phyloP scores from a whole-genome alignment of 2,888 invertebrate genomes.

The Drosophila peninsularis region DNA sequence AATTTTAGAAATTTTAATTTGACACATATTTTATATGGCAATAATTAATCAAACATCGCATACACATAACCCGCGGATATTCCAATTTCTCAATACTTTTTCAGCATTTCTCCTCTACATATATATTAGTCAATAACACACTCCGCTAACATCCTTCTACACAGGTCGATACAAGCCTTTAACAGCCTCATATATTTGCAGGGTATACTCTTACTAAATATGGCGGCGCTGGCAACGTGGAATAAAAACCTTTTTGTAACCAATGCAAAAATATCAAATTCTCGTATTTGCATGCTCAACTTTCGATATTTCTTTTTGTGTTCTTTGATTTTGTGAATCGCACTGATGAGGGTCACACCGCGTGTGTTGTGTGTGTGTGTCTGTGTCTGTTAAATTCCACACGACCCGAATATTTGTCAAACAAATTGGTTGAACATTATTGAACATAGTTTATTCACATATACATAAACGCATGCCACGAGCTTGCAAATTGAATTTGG shows the following conservation, averaged over 20 bases:
- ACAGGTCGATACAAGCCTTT: too few relatives aligned
- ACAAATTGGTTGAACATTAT: constrained; percentile 48
- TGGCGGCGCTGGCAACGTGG: constrained; percentile 6
- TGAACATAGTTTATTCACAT: constrained; percentile 18
- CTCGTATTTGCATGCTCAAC: constrained; percentile 24
- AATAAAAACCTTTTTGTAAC: constrained; percentile 36
- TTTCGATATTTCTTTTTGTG: constrained; percentile 12
- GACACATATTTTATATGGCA: too few relatives aligned
- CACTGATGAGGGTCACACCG: constrained; percentile 53
- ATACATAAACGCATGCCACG: background rate
- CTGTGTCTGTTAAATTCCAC: constrained; percentile 16
- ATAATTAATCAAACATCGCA: too few relatives aligned
- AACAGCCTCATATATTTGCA: background rate
- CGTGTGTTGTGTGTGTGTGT: constrained; percentile 2
- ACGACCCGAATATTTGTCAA: constrained; percentile 52
- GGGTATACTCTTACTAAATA: constrained; percentile 21
- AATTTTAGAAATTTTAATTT: too few relatives aligned
- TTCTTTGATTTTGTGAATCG: constrained; percentile 33
- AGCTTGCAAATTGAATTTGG: constrained; percentile 6
- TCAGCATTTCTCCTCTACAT: too few relatives aligned
- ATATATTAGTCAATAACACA: too few relatives aligned
- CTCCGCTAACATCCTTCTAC: too few relatives aligned
- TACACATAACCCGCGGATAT: too few relatives aligned
- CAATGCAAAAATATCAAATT: constrained; percentile 46
- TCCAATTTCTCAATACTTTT: too few relatives aligned